Evolutionary conservation across 2,797 vertebrate species (phyloP).

Genomic region (Myiotriccus ornatus): DNA sequence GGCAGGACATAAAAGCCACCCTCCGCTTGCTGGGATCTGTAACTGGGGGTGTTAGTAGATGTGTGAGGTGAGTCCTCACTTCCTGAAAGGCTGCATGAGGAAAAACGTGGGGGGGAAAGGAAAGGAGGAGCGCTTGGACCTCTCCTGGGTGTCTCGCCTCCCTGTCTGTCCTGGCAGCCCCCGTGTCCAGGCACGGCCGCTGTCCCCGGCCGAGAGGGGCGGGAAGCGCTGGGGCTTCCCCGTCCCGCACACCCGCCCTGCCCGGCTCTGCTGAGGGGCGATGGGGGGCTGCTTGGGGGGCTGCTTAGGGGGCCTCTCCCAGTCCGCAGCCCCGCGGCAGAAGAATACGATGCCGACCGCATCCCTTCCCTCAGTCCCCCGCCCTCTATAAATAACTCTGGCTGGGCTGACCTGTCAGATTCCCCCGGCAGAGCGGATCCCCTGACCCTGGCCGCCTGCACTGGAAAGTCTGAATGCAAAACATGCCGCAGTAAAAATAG

Average conservation of each 20-base stretch:
- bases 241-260: not conserved
- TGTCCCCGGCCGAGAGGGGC: no score
- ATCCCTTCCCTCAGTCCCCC: not conserved
- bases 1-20: no score
- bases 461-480: conserved; percentile 74
- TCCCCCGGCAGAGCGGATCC: not conserved
- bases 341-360: not conserved
- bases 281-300: no score
- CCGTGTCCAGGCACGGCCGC: not conserved
- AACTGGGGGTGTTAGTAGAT: fast-evolving
- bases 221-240: not conserved
- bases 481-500: conserved; percentile 78
- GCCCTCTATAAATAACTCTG: conserved; percentile 51
- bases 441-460: conserved; percentile 31
- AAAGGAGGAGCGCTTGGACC: not conserved
- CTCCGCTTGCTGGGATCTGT: not conserved
- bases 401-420: conserved; percentile 44
- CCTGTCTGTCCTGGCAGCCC: not conserved
- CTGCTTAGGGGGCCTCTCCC: not conserved
- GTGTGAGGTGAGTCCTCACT: fast-evolving
- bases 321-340: not conserved
- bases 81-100: not conserved
- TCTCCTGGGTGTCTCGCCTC: no score
- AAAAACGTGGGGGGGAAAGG: fast-evolving
- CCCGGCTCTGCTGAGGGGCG: not conserved